Conservation (phyloP, 2,797 vertebrate species). For the Meda fulgida region DNA sequence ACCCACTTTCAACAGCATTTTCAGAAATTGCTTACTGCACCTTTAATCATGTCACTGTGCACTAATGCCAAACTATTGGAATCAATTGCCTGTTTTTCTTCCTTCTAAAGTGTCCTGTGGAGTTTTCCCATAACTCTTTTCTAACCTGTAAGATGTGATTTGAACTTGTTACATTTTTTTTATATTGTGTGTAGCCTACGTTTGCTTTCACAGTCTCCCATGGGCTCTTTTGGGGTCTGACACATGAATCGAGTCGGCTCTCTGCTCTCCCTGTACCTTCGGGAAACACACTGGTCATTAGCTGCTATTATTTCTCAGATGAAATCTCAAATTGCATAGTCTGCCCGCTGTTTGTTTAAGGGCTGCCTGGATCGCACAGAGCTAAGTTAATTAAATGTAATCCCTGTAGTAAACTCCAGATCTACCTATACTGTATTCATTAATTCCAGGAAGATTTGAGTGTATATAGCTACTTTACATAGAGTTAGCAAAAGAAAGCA, state of each 20-base stretch:
- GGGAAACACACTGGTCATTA: slow-evolving; percentile 4
- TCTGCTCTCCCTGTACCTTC: neutral
- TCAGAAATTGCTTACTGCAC: too few species aligned
- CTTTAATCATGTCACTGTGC: too few species aligned
- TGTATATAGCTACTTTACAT: neutral
- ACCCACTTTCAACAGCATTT: too few species aligned
- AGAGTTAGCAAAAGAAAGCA: neutral
- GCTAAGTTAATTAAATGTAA: neutral
- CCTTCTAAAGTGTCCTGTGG: neutral
- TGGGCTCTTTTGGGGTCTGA: neutral
- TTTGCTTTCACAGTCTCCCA: slow-evolving; percentile 6
- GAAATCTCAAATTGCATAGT: slow-evolving; percentile 5
- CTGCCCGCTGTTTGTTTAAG: neutral
- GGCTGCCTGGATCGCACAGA: neutral
- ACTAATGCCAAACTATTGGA: too few species aligned
- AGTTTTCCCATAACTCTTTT: neutral
- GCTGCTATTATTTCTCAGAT: slow-evolving; percentile 7
- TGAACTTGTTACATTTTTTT: too few species aligned
- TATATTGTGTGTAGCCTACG: neutral
- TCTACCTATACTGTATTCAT: neutral
- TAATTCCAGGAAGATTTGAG: neutral
- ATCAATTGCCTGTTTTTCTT: neutral
- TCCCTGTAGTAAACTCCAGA: neutral
- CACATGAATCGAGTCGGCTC: neutral
- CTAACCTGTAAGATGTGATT: neutral